Evolutionary conservation across 2,888 invertebrate species (phyloP).

Genomic region (Limenitis camilla): DNA sequence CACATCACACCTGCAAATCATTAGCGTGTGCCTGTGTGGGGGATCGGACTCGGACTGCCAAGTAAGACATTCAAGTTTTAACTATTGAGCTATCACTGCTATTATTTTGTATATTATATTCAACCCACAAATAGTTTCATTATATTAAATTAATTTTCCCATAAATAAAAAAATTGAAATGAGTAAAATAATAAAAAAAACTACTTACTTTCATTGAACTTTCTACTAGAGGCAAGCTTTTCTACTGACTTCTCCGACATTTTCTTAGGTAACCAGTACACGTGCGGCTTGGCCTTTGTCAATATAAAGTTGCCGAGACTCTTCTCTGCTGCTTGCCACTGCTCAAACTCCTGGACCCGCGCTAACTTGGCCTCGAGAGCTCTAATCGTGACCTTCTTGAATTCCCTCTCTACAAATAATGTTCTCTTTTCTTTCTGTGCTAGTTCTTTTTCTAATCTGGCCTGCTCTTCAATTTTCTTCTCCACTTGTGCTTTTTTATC

Average conservation of each 20-base stretch:
- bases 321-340: conserved; percentile 85
- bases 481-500: conserved; percentile 85
- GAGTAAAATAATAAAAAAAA: background rate
- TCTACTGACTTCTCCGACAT: conserved; percentile 81
- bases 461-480: conserved; percentile 93
- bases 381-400: conserved; percentile 91
- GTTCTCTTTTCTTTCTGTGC: conserved; percentile 88
- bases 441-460: conserved; percentile 87
- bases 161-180: no score
- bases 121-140: no score
- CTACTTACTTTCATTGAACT: conserved; percentile 77
- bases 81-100: no score
- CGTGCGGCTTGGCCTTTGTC: conserved; percentile 88
- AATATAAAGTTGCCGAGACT: conserved; percentile 87
- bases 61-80: no score
- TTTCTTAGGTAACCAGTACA: conserved; percentile 91
- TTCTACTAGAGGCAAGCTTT: conserved; percentile 77
- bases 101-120: no score
- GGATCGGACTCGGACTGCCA: no score
- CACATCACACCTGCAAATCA: no score
- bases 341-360: conserved; percentile 89
- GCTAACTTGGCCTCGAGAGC: conserved; percentile 93
- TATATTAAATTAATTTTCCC: no score
- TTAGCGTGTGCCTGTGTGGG: no score
- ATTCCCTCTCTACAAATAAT: conserved; percentile 87